phyloP scores from a whole-genome alignment of 2,797 vertebrate genomes.

The Centropyge bicolor region DNA sequence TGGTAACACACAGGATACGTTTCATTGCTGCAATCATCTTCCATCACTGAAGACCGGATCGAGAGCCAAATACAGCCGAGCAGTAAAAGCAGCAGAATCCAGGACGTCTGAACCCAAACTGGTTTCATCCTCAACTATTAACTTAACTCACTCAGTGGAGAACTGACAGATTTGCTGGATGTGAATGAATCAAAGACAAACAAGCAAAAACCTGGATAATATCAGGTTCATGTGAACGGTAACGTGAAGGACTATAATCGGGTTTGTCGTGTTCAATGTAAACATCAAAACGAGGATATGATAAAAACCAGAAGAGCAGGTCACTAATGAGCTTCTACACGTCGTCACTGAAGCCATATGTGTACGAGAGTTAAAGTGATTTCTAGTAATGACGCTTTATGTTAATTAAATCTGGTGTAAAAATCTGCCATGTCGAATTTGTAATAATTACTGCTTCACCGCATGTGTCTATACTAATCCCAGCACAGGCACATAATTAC shows the following conservation, averaged over 20 bases:
- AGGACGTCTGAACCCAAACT: background rate
- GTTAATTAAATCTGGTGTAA: background rate
- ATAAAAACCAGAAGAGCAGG: background rate
- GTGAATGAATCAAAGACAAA: background rate
- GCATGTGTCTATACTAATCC: background rate
- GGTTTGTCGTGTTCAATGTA: background rate
- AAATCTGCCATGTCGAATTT: background rate
- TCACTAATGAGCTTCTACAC: background rate
- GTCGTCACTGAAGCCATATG: too few species aligned
- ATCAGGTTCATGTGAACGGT: background rate
- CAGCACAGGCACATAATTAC: background rate
- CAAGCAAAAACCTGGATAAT: background rate
- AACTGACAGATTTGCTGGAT: background rate
- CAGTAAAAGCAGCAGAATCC: background rate
- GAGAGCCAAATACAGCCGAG: background rate
- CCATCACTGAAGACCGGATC: background rate
- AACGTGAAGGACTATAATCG: background rate
- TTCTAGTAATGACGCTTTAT: background rate
- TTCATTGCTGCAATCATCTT: background rate
- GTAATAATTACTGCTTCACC: background rate
- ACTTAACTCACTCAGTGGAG: background rate
- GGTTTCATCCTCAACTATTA: background rate
- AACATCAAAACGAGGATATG: background rate
- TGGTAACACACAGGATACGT: background rate
- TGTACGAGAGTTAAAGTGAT: background rate